A percentile compares a stretch with the other conserved stretches of the same genome.
phyloP scores from a whole-genome alignment of 2,888 invertebrate species.

The Lobophora halterata region DNA sequence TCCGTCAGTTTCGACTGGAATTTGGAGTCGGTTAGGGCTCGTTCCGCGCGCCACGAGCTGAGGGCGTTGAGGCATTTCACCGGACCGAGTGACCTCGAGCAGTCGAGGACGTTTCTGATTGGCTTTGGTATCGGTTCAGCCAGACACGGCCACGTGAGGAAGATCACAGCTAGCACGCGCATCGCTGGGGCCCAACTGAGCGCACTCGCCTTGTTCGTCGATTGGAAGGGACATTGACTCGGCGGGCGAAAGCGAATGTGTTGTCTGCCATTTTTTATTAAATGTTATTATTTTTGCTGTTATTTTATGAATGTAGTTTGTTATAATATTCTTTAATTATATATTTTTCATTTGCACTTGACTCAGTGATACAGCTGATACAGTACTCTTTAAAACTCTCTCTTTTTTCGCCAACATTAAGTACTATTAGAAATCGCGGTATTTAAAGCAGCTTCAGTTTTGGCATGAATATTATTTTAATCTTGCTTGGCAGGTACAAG shows the following conservation, averaged over 20 bases:
- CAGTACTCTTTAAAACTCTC: too few relatives aligned
- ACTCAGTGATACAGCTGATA: too few relatives aligned
- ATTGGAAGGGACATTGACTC: constrained; percentile 49
- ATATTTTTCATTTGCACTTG: too few relatives aligned
- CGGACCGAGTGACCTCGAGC: constrained; percentile 60
- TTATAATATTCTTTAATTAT: too few relatives aligned
- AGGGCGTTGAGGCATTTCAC: constrained; percentile 80
- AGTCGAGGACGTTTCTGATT: constrained; percentile 43
- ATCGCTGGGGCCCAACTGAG: constrained; percentile 68
- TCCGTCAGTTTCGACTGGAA: constrained; percentile 41
- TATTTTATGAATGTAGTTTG: too few relatives aligned
- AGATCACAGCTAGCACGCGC: constrained; percentile 66
- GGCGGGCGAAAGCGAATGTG: constrained; percentile 42
- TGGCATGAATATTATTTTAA: too few relatives aligned
- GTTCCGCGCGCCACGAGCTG: constrained; percentile 74
- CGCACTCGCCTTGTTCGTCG: constrained; percentile 37
- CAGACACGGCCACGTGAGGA: constrained; percentile 52
- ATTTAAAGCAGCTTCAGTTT: too few relatives aligned
- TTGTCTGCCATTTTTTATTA: constrained; percentile 15
- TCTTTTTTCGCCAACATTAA: too few relatives aligned
- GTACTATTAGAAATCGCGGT: too few relatives aligned
- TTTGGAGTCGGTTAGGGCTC: constrained; percentile 41
- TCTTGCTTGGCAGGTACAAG: too few relatives aligned
- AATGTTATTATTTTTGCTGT: not conserved
- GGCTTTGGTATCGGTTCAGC: constrained; percentile 40